Percentiles rank a stretch among this genome's conserved stretches.
These are phyloP conservation scores for Pseudopleuronectes americanus DNA, from an alignment of 2,797 vertebrate species.

Conservation along the genomic window DNA sequence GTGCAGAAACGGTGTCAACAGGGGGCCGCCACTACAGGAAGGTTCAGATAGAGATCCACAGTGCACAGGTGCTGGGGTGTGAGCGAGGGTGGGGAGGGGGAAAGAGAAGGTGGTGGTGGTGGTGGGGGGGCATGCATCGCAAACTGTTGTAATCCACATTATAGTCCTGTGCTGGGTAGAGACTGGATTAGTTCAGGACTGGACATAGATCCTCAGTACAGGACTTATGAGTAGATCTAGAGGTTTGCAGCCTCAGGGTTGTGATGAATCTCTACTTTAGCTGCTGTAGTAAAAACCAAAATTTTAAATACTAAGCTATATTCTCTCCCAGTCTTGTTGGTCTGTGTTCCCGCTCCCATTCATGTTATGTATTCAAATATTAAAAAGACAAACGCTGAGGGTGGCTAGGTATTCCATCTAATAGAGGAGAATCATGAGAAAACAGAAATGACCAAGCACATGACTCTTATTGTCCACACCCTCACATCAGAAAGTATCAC, in stretches of 20 bases:
- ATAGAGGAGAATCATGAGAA: constrained; percentile 1
- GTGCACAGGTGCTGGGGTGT: constrained; percentile 42
- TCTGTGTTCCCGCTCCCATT: not conserved
- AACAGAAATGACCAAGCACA: not conserved
- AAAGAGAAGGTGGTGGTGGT: constrained; percentile 26
- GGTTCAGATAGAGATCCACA: constrained; percentile 42
- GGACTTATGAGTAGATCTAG: not conserved
- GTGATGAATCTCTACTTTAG: not conserved
- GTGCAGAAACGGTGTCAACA: constrained; percentile 49
- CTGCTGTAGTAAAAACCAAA: not conserved
- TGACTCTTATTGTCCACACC: not conserved
- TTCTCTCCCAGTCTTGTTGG: not conserved
- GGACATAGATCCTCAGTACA: constrained; percentile 6
- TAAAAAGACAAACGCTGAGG: not conserved
- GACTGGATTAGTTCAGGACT: not conserved
- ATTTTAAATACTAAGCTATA: too few relatives aligned
- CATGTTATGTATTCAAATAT: not conserved
- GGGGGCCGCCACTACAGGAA: constrained; percentile 31
- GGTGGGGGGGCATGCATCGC: constrained; percentile 52
- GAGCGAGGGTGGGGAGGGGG: constrained; percentile 16
- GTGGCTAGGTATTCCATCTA: not conserved
- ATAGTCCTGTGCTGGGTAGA: not conserved
- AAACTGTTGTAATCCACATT: constrained; percentile 1
- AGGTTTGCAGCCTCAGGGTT: not conserved
- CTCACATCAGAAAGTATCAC: too few relatives aligned